Evolutionary conservation across 2,888 invertebrate genomes (phyloP).

Genomic region (Caenorhabditis auriculariae): DNA sequence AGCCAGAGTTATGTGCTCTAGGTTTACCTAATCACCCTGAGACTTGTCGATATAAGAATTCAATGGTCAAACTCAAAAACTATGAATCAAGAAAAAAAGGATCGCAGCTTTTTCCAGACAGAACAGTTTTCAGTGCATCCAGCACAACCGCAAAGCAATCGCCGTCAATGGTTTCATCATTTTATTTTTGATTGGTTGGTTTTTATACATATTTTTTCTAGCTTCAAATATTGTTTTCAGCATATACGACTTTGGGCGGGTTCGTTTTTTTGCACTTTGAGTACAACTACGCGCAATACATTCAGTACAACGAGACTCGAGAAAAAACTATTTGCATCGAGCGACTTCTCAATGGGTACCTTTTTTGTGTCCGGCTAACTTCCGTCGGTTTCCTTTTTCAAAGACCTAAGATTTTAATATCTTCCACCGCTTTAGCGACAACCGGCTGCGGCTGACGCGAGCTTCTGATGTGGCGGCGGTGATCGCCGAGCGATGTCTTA

Average conservation of each 20-base stretch:
- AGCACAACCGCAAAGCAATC: slow-evolving; percentile 35
- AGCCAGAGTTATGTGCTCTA: no score
- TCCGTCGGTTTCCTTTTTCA: background rate
- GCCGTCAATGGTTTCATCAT: slow-evolving; percentile 41
- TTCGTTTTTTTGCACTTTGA: slow-evolving; percentile 58
- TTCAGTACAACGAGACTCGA: slow-evolving; percentile 32
- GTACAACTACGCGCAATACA: slow-evolving; percentile 34
- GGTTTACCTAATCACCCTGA: no score
- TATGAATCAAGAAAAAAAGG: no score
- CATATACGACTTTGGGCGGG: slow-evolving; percentile 55
- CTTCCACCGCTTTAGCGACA: slow-evolving; percentile 7
- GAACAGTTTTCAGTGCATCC: slow-evolving; percentile 37
- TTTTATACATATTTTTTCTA: background rate
- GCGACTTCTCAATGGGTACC: slow-evolving; percentile 21
- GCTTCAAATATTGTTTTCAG: background rate
- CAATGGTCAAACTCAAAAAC: no score
- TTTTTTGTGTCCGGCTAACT: background rate
- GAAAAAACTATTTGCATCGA: slow-evolving; percentile 36
- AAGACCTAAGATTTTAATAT: background rate
- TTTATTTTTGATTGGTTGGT: slow-evolving; percentile 38
- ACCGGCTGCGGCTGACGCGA: slow-evolving; percentile 14
- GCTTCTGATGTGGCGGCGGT: slow-evolving; percentile 34
- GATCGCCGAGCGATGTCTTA: slow-evolving; percentile 32
- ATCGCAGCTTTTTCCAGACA: no score
- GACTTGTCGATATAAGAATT: no score